Base-by-base conservation (phyloP, 2,888 invertebrate species). In the Fragum sueziense region DNA sequence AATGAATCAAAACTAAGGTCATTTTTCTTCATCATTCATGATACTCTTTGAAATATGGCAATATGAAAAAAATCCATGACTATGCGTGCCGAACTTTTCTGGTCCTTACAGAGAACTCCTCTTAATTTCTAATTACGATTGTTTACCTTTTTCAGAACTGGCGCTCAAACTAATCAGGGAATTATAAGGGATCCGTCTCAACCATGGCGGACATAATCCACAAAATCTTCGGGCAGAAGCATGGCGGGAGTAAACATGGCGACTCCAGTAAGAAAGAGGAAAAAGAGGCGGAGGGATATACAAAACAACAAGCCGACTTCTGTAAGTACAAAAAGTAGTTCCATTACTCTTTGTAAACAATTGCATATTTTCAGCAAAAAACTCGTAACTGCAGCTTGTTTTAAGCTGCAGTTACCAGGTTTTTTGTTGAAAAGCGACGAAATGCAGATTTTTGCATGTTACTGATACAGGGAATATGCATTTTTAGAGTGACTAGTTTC, bases 161-260 rank as follows among this genome's bases (percentile, higher is more conserved):
- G 41, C 22, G 71, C 27, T 37, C 25, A 67, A 22, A 67, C 14
- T 41, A 65, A 41, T 41, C 65, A 41, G 65, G 65, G 37, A 57
- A 22, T 33, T 1, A 27, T 17, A 57, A 54, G 52, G 22, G 41
- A 29, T 65, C 68, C 70, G 82, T 79, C 79, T 62, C 65, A 27
- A 74, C 70, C 3, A 90, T 90, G 90, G 88, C 89, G 77, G 90
- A 90, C 65, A 87, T 90, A 51, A 88, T 90, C 31, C 89, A 90
- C 72, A 90, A 90, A 71, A 87, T 87, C 68, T 86, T 87, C 74
- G 87, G 87, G 33, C 85, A 86, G 72, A 86, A 86, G 52, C 86
- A 87, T 52, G 74, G 84, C 33, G 75, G 83, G 54, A 80, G 81
- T 70, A 85, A 82, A 41, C 84, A 86, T 62, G 73, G 79, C 11